Conservation (phyloP, 2,113 vertebrate genomes). For the Mungos mungo region DNA sequence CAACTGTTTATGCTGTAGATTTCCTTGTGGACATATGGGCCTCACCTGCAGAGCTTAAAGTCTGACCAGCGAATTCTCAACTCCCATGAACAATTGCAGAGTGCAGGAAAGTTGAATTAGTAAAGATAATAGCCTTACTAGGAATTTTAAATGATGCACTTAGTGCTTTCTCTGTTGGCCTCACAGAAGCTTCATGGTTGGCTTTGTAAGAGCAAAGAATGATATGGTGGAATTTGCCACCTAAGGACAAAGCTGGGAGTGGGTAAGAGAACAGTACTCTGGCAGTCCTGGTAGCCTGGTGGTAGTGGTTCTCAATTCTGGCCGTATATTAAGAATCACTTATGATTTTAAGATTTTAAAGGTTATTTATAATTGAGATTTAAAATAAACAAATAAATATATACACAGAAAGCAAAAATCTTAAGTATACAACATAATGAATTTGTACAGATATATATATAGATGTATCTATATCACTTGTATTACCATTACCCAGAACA, state of each 20-base stretch:
- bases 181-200: background rate
- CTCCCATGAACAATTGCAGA: background rate
- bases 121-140: constrained; percentile 20
- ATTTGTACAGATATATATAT: background rate
- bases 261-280: background rate
- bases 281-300: background rate
- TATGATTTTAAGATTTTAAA: background rate
- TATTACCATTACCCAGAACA: background rate
- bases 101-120: constrained; percentile 26
- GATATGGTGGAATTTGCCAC: background rate
- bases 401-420: background rate
- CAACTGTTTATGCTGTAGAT: constrained; percentile 5
- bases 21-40: background rate
- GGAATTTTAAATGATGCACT: constrained; percentile 42
- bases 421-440: background rate
- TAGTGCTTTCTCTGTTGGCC: constrained; percentile 14
- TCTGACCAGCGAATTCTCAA: background rate
- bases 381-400: background rate
- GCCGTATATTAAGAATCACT: background rate
- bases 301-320: background rate
- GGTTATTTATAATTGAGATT: constrained; percentile 4
- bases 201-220: constrained; percentile 11
- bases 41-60: constrained; percentile 1
- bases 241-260: background rate
- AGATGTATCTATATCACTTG: too few species aligned